Base-by-base conservation (phyloP, 2,113 vertebrate species). In the Plotosus lineatus region DNA sequence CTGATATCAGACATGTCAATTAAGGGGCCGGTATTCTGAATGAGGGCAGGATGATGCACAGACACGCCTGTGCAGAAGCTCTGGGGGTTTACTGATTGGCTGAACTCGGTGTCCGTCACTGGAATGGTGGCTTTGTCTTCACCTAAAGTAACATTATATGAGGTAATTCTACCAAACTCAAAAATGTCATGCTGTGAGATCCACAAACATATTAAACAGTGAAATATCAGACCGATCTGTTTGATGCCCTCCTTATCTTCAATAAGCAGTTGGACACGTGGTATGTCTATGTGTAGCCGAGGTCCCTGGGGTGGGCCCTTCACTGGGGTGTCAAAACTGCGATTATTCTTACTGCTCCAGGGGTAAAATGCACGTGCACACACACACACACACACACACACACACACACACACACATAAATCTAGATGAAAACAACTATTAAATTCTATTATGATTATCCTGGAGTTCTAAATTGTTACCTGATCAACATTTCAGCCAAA, bases 201-300 rank as follows among this genome's bases (percentile, higher is more conserved):
- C 72, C n/a, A 40, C 23, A 73, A 28, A 79, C 23, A 60, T 38
- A 65, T 17, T 48, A 44, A 72, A 65, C 58, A 10, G 58, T 53
- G 61, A 73, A 69, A n/a, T 33, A 60, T 93, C 96, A 85, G 84
- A 98, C 98, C 98, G 56, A 99, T 94, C 88, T 99, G 98, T 77
- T 99, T 99, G 93, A 99, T 98, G 88, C 98, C 97, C 75, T 99
- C 98, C 90, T 99, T 99, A 92, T 99, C 97, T 88, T 99, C 98
- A 46, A 99, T 98, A 73, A 99, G 95, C 74, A 99, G 94, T 91
- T 99, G 98, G 11, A 98, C 98, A 6, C 98, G 94, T 0, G 98
- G 98, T 85, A 99, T 98, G 90, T 99, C 98, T 0, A 99, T 99
- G 91, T 99, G 98, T 56, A 99, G 92, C 11, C 98, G 94, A 2